phyloP scores from a whole-genome alignment of 2,888 invertebrate species.

The Herminia tarsipennalis region DNA sequence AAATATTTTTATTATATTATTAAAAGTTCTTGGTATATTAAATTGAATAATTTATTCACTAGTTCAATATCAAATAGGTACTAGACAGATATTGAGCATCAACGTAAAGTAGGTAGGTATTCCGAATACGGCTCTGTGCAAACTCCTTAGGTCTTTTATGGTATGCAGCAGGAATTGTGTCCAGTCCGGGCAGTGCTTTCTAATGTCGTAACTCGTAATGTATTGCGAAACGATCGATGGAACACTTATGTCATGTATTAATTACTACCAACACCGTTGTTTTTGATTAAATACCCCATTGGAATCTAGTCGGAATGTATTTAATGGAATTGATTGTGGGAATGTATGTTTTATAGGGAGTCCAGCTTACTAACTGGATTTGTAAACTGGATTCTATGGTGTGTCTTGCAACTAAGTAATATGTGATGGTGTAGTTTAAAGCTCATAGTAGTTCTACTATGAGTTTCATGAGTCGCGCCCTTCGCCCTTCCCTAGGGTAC shows the following conservation, averaged over 20 bases:
- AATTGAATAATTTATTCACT: too few relatives aligned
- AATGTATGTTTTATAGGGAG: background rate
- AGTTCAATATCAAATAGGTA: too few relatives aligned
- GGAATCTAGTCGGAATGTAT: conserved; percentile 10
- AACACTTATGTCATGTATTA: conserved; percentile 79
- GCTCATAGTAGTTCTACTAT: too few relatives aligned
- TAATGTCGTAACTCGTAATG: conserved; percentile 80
- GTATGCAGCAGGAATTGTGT: conserved; percentile 75
- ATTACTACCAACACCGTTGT: conserved; percentile 64
- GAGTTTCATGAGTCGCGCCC: too few relatives aligned
- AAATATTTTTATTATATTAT: too few relatives aligned
- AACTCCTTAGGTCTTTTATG: conserved; percentile 63
- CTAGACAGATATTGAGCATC: background rate
- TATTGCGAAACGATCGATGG: conserved; percentile 74
- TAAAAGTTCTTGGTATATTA: too few relatives aligned
- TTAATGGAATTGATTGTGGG: background rate
- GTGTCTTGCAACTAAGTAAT: too few relatives aligned
- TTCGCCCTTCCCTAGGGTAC: too few relatives aligned
- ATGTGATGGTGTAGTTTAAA: too few relatives aligned
- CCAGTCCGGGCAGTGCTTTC: conserved; percentile 70
- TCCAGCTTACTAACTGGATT: background rate
- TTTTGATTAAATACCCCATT: conserved; percentile 39
- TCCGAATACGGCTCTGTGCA: conserved; percentile 44
- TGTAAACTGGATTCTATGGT: background rate
- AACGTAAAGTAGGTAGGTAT: conserved; percentile 2